phyloP scores from a whole-genome alignment of 2,113 vertebrate genomes.

The Riparia riparia region DNA sequence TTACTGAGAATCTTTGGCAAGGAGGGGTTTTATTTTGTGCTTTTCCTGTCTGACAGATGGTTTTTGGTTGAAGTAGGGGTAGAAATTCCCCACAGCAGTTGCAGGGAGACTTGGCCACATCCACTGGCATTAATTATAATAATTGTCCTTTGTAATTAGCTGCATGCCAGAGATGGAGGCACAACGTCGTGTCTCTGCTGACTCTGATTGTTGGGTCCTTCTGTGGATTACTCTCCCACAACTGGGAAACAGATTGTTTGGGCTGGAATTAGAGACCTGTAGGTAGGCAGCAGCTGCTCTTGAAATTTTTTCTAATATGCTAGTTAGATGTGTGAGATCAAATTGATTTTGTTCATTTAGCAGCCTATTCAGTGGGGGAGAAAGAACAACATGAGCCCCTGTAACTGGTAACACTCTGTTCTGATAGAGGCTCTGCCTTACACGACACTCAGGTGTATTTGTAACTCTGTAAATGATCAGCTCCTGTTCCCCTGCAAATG shows the following conservation, averaged over 20 bases:
- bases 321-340: conserved; percentile 39
- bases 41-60: conserved; percentile 66
- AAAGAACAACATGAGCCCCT: not conserved
- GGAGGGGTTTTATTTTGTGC: conserved; percentile 7
- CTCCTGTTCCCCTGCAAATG: not conserved
- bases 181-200: conserved; percentile 20
- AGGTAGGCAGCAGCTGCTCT: conserved; percentile 66
- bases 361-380: conserved; percentile 12
- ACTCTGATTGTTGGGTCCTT: conserved; percentile 51
- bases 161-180: conserved; percentile 16
- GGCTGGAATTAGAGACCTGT: conserved; percentile 61
- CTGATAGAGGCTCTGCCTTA: not conserved
- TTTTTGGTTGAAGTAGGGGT: conserved; percentile 56
- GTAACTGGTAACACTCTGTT: not conserved
- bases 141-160: conserved; percentile 66
- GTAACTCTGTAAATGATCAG: not conserved
- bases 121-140: conserved; percentile 70
- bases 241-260: conserved; percentile 70
- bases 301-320: conserved; percentile 20
- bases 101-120: conserved; percentile 64
- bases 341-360: conserved; percentile 63
- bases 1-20: conserved; percentile 45
- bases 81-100: conserved; percentile 69
- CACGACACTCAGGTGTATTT: not conserved
- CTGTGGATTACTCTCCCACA: conserved; percentile 42